Percentiles rank a stretch among this genome's conserved stretches.
phyloP scores from a whole-genome alignment of 2,113 vertebrate species.

The Mirza zaza region DNA sequence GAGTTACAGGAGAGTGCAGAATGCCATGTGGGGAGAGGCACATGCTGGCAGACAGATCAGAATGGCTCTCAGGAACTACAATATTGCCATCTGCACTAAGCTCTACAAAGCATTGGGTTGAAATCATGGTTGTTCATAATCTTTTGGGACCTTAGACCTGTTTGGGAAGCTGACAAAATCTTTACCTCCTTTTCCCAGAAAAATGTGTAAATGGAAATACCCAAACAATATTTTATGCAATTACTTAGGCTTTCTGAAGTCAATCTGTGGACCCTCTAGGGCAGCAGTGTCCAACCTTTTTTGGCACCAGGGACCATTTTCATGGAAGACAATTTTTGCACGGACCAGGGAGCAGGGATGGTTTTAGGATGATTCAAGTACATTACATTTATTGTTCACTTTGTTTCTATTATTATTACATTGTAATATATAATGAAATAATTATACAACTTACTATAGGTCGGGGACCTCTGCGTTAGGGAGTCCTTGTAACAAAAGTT shows the following conservation, averaged over 20 bases:
- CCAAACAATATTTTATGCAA: neutral
- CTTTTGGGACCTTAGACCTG: neutral
- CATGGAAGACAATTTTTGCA: no score
- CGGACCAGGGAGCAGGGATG: no score
- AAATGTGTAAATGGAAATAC: neutral
- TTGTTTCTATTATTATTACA: no score
- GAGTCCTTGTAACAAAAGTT: neutral
- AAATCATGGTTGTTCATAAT: neutral
- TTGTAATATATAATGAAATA: no score
- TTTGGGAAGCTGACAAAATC: conserved; percentile 1
- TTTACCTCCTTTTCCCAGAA: neutral
- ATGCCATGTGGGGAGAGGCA: no score
- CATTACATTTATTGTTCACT: no score
- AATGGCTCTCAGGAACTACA: neutral
- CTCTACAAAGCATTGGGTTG: neutral
- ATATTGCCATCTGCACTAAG: neutral
- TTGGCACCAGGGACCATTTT: no score
- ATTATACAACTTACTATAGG: no score
- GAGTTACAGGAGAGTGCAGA: neutral
- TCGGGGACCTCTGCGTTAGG: neutral
- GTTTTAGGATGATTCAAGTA: no score
- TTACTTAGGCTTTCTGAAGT: neutral
- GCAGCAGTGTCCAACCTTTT: no score
- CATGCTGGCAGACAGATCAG: neutral
- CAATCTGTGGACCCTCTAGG: neutral